Percentiles rank a stretch among this genome's conserved stretches.
Conservation (phyloP, 1,140 invertebrate species). For the Hycleus phaleratus region DNA sequence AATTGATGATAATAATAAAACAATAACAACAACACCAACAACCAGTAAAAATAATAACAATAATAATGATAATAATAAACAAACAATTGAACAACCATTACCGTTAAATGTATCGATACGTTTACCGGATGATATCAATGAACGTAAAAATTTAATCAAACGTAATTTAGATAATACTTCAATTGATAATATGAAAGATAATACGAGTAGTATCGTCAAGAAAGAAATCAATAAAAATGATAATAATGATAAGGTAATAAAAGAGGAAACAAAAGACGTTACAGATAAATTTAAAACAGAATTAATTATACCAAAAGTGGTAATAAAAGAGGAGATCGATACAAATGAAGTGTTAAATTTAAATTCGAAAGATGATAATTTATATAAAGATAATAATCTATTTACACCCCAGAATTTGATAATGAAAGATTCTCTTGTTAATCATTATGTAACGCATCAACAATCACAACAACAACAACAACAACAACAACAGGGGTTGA, state of each 20-base stretch:
- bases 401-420: constrained; percentile 30
- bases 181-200: constrained; percentile 22
- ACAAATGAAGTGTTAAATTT: constrained; percentile 36
- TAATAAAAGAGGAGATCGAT: constrained; percentile 50
- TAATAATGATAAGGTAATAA: constrained; percentile 16
- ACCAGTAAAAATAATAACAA: background rate
- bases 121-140: constrained; percentile 38
- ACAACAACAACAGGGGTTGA: constrained; percentile 23
- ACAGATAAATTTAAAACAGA: constrained; percentile 45
- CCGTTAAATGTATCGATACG: constrained; percentile 39
- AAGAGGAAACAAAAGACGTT: constrained; percentile 17
- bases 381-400: constrained; percentile 33
- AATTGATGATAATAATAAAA: constrained; percentile 5
- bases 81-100: constrained; percentile 18
- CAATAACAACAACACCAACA: constrained; percentile 1
- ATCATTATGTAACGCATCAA: constrained; percentile 13
- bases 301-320: constrained; percentile 50
- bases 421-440: constrained; percentile 30
- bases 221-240: constrained; percentile 12
- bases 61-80: background rate
- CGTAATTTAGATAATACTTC: constrained; percentile 25
- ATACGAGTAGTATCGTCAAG: constrained; percentile 33
- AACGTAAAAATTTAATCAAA: constrained; percentile 38
- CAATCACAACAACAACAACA: background rate
- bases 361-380: constrained; percentile 24